phyloP scores from a whole-genome alignment of 1,140 invertebrate species.

The Palaemon carinicauda region DNA sequence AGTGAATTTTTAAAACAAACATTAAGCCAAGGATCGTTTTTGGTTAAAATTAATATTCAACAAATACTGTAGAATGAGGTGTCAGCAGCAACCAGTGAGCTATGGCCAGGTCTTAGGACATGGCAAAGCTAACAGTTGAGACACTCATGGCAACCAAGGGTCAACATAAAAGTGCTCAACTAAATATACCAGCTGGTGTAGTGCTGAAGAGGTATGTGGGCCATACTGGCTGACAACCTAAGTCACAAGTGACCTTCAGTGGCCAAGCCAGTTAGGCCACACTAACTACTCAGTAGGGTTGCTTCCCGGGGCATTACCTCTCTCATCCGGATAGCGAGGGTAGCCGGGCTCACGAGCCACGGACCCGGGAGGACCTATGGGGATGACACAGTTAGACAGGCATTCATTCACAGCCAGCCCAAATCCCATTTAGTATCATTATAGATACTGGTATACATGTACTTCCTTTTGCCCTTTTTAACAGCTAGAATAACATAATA shows the following conservation, averaged over 20 bases:
- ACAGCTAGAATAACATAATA: too few species aligned
- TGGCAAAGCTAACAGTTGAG: constrained; percentile 43
- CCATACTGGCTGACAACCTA: constrained; percentile 49
- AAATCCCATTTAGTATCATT: constrained; percentile 9
- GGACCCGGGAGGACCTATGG: constrained; percentile 57
- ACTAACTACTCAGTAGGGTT: constrained; percentile 52
- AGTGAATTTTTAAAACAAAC: not conserved
- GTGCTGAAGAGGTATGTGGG: constrained; percentile 46
- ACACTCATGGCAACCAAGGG: constrained; percentile 45
- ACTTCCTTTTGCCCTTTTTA: not conserved
- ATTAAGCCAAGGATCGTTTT: not conserved
- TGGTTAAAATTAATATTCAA: too few species aligned
- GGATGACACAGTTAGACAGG: constrained; percentile 49
- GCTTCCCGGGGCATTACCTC: constrained; percentile 59
- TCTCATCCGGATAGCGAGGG: constrained; percentile 59
- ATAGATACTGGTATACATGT: not conserved
- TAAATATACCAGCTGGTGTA: constrained; percentile 56
- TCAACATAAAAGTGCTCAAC: constrained; percentile 48
- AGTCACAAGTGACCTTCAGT: constrained; percentile 19
- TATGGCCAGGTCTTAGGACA: constrained; percentile 25
- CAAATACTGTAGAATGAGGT: not conserved
- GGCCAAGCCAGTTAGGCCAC: constrained; percentile 45
- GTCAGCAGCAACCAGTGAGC: constrained; percentile 37
- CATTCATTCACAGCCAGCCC: constrained; percentile 1
- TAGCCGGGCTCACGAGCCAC: constrained; percentile 57